Percentiles rank a stretch among this genome's conserved stretches.
phyloP scores from a whole-genome alignment of 2,888 invertebrate species.

The Drosophila maculinotata region DNA sequence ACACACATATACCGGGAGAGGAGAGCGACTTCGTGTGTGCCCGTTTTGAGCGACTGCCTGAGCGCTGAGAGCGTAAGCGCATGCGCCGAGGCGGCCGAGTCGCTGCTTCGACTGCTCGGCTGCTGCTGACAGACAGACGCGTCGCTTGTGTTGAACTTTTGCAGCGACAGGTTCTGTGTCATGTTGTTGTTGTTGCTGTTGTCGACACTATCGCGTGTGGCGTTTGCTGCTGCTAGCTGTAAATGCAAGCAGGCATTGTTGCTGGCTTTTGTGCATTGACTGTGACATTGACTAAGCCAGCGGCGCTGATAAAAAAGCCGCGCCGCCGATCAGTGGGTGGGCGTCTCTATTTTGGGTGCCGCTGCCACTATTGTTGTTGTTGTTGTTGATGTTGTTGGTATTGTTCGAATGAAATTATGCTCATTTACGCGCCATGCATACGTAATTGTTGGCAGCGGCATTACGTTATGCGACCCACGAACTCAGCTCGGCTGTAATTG shows the following conservation, averaged over 20 bases:
- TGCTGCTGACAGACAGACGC: background rate
- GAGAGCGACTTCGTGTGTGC: conserved; percentile 43
- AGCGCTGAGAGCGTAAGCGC: conserved; percentile 63
- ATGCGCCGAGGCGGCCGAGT: conserved; percentile 54
- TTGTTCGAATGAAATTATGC: conserved; percentile 64
- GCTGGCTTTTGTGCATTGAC: conserved; percentile 74
- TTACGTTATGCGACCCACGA: conserved; percentile 57
- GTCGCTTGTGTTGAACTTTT: conserved; percentile 69
- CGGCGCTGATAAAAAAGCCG: conserved; percentile 42
- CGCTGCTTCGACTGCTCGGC: conserved; percentile 15
- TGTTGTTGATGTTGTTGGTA: conserved; percentile 6
- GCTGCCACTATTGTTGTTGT: conserved; percentile 16
- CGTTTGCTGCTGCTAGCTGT: conserved; percentile 66
- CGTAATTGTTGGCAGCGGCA: conserved; percentile 59
- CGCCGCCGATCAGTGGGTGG: conserved; percentile 41
- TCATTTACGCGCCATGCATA: conserved; percentile 74
- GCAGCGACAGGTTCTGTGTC: conserved; percentile 77
- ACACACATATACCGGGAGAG: conserved; percentile 23
- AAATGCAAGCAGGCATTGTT: conserved; percentile 53
- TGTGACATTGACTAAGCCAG: conserved; percentile 74
- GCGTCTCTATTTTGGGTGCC: conserved; percentile 15
- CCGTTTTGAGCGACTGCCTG: conserved; percentile 37
- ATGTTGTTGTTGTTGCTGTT: conserved; percentile 47
- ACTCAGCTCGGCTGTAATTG: conserved; percentile 28
- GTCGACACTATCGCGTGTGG: conserved; percentile 69